Evolutionary conservation across 1,140 invertebrate species (phyloP).

Genomic region (Formica exsecta): DNA sequence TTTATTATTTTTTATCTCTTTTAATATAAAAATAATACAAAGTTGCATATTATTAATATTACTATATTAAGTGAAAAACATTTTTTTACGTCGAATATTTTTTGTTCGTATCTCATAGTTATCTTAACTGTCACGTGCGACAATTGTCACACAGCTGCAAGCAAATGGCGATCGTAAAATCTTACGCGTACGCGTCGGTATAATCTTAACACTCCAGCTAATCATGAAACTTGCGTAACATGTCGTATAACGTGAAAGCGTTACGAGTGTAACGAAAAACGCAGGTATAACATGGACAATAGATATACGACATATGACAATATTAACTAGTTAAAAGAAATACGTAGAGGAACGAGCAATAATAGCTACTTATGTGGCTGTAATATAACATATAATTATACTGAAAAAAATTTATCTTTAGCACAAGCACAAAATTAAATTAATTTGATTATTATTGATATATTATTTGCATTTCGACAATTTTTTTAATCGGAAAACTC

Average conservation of each 20-base stretch:
- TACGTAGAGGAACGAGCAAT: neutral
- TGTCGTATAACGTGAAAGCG: conserved; percentile 40
- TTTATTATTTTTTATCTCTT: neutral
- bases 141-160: conserved; percentile 48
- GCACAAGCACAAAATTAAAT: conserved; percentile 18
- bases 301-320: neutral
- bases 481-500: neutral
- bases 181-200: conserved; percentile 3
- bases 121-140: neutral
- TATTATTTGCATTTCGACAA: neutral
- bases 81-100: neutral
- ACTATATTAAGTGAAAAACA: neutral
- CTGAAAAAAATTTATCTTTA: neutral
- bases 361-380: neutral
- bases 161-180: conserved; percentile 63
- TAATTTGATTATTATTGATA: neutral
- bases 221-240: conserved; percentile 52
- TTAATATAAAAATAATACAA: conserved; percentile 4
- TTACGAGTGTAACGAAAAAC: conserved; percentile 21
- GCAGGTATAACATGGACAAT: neutral
- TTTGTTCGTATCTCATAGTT: neutral
- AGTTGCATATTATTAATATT: too few species aligned
- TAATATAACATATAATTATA: conserved; percentile 9
- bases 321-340: neutral
- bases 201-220: conserved; percentile 62